Conservation (phyloP, 23 tunicate genomes). For the Trididemnum clinides region DNA sequence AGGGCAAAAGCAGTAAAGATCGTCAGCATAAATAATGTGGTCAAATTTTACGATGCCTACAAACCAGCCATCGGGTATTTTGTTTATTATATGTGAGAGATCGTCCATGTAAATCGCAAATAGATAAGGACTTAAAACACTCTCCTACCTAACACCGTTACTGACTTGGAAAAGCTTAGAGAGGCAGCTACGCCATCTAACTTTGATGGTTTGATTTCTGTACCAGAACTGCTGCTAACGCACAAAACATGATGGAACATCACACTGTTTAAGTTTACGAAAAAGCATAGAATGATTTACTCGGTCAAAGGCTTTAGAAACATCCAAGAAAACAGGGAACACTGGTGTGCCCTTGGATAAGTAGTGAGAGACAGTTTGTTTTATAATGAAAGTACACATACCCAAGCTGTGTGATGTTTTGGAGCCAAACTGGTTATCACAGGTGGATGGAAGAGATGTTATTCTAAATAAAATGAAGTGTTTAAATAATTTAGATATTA, state of each 20-base stretch:
- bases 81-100: no score
- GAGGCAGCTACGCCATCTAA: background rate
- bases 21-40: background rate
- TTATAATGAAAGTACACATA: background rate
- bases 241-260: background rate
- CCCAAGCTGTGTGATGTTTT: background rate
- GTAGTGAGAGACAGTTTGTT: background rate
- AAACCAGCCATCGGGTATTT: no score
- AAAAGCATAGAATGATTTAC: background rate
- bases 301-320: background rate
- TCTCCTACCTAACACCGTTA: background rate
- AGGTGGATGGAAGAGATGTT: background rate
- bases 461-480: background rate
- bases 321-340: background rate
- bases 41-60: background rate
- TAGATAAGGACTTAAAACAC: background rate
- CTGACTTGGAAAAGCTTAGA: background rate
- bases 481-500: background rate
- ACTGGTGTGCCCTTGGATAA: background rate
- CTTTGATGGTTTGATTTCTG: background rate
- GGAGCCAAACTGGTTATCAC: background rate
- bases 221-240: background rate
- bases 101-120: background rate
- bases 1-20: background rate
- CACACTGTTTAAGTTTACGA: background rate